Evolutionary conservation across 2,113 vertebrate species (phyloP), one percentile per base, ranked within the genome.

Genomic region (Rhinichthys klamathensis): DNA sequence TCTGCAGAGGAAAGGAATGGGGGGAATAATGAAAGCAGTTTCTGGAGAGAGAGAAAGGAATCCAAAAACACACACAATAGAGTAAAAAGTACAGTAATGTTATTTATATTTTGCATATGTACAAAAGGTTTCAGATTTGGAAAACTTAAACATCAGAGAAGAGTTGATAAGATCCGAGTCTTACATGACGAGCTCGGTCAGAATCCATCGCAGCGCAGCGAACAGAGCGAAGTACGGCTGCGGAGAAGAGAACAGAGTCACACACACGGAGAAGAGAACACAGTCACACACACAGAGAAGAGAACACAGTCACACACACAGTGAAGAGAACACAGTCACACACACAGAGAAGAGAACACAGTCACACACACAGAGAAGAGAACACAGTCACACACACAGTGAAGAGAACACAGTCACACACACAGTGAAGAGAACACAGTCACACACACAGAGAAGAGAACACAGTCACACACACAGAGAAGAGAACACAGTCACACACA

Each of bases 181-280:
- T 99, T 97, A 99, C 98, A 98, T 94, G 95, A 98, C 95, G 88
- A 99, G 94, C 91, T 99, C 97, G 21, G 97, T 98, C 93, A 98
- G 93, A 92, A 99, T 96, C 97, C 97, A 99, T 93, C 98, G 99
- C 83, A 96, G 91, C 72, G 96, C 95, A 70, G 97, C 95, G 89
- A 98, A 95, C 93, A 98, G 94, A 88, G 97, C 95, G 88, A 98
- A 96, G 91, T 98, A 99, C 80, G 98, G 98, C 98, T 99, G 90
- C 30, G 44, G 61, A 11, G 84, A 78, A 70, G 54, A 85, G 9
- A 30, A 30, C 30, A 30, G 1, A 30, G n/a, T n/a, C 30, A 30
- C 30, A 30, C 30, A 30, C 30, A 30, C 30, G n/a, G n/a, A n/a
- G n/a, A n/a, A n/a, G n/a, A n/a, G n/a, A n/a, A 30, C 30, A 30